A percentile compares a stretch with the other conserved stretches of the same genome.
Evolutionary conservation across 2,888 invertebrate species (phyloP).

Genomic region (Rhaphigaster nebulosa): DNA sequence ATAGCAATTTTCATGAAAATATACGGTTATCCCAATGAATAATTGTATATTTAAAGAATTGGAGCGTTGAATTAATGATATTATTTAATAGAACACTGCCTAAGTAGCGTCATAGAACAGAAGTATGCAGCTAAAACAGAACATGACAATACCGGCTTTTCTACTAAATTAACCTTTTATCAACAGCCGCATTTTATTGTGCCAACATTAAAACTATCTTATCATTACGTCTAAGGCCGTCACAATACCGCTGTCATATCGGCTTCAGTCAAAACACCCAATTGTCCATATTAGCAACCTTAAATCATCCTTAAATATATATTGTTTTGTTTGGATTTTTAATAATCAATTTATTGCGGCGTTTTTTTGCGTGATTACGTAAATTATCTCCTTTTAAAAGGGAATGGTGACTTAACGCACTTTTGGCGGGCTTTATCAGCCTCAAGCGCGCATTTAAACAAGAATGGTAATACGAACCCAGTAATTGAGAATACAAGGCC

Average conservation of each 20-base stretch:
- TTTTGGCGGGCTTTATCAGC: constrained; percentile 25
- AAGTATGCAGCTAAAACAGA: neutral
- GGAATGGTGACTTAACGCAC: neutral
- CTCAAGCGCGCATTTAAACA: neutral
- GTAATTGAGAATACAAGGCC: neutral
- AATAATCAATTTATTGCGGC: neutral
- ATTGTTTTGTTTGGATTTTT: neutral
- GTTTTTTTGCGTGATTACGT: neutral
- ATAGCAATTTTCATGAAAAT: neutral
- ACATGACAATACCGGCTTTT: neutral
- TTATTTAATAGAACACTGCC: neutral
- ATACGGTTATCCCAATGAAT: neutral
- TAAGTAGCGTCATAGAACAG: neutral
- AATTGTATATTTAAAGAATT: neutral
- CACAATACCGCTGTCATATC: constrained; percentile 15
- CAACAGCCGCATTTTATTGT: neutral
- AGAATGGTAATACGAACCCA: neutral
- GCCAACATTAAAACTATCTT: constrained; percentile 19
- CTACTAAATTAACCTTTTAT: neutral
- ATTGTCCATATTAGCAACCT: neutral
- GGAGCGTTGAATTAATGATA: neutral
- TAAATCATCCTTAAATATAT: neutral
- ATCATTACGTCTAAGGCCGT: constrained; percentile 38
- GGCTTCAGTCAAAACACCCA: neutral
- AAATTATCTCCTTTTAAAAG: neutral